Conservation (phyloP, 2,113 vertebrate species). For the Dryoscopus gambensis region DNA sequence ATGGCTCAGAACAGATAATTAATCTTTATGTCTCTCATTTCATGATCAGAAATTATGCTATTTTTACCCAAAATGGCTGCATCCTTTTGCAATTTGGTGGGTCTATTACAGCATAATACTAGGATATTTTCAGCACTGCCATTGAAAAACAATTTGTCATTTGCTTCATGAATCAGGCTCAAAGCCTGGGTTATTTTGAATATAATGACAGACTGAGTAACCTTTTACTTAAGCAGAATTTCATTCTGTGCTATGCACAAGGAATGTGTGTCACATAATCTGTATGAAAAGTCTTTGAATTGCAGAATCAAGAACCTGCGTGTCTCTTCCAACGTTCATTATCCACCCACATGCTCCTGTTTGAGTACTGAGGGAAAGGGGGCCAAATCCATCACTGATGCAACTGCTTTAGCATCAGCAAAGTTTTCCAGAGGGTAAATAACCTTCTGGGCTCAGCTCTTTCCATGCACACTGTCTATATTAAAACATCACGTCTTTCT, state of each 20-base stretch:
- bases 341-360: conserved; percentile 41
- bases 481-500: not conserved
- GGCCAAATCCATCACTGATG: conserved; percentile 6
- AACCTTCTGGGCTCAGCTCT: not conserved
- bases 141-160: conserved; percentile 58
- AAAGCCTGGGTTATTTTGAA: conserved; percentile 56
- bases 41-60: conserved; percentile 48
- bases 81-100: conserved; percentile 49
- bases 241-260: conserved; percentile 24
- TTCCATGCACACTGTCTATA: not conserved
- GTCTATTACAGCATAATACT: conserved; percentile 54
- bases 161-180: conserved; percentile 61
- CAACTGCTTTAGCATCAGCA: not conserved
- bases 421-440: conserved; percentile 4
- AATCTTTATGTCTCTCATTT: conserved; percentile 61
- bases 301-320: conserved; percentile 13
- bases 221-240: conserved; percentile 58
- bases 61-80: conserved; percentile 61
- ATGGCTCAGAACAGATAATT: conserved; percentile 53
- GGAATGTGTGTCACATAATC: conserved; percentile 45
- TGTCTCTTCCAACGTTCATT: conserved; percentile 34
- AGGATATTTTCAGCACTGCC: conserved; percentile 56
- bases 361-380: not conserved
- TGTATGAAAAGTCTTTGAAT: conserved; percentile 27
- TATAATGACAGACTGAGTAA: conserved; percentile 59